Evolutionary conservation across 2,113 vertebrate species (phyloP), one percentile per base, ranked within the genome.

Genomic region (Quiscalus mexicanus): DNA sequence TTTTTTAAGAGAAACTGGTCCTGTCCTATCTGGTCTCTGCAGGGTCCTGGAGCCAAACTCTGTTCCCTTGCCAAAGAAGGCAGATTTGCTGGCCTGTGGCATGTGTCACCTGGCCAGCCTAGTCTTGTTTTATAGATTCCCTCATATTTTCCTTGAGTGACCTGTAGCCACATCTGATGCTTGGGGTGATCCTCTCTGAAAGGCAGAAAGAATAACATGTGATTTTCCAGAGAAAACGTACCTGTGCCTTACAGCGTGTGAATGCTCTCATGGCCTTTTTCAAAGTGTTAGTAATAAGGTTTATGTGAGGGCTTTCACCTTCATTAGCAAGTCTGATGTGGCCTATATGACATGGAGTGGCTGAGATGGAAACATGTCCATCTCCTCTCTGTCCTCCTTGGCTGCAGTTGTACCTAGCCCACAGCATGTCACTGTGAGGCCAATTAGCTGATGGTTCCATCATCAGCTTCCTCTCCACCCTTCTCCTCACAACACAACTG

Each of bases 331-430:
- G 45, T 65, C 50, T 59, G 4, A 22, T 37, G 60, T 24, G 50
- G 41, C 33, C 23, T 45, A 9, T 62, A 10, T 55, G 42, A 53
- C 3, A 1, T 10, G n/a, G 18, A 39, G 24, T 27, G 31, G 28
- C 55, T 37, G 55, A 81, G 53, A 16, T 0, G 0, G 27, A 68
- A 71, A 31, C 11, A 4, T 7, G 18, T 74, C 50, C 4, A 0
- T 47, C 52, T 83, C 35, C 30, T 64, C 30, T 44, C 28, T 58
- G 53, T 30, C 35, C 27, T 79, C 21, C 27, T 56, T 30, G 12
- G 2, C 62, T 87, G 35, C 62, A 42, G 23, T 50, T 56, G 33
- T 5, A 4, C 9, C 31, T 75, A 24, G 45, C 81, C 60, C 22
- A 33, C 44, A 49, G 49, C 35, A 11, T 1, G 2, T 33, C 27